A percentile compares a stretch with the other conserved stretches of the same genome.
phyloP scores from a whole-genome alignment of 2,797 vertebrate genomes.

The Columba guinea region DNA sequence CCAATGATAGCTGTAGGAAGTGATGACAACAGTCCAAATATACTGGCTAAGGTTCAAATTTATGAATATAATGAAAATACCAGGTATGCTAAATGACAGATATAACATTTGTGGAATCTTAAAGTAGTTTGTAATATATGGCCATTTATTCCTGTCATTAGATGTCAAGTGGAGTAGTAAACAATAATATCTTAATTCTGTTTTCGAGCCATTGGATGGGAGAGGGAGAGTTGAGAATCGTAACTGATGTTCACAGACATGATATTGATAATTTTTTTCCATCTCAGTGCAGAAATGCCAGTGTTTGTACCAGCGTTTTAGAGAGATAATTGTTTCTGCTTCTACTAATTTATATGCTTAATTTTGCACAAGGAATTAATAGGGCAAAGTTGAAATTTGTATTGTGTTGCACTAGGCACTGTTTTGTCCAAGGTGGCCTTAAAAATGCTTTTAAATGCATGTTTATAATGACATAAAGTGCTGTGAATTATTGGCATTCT shows the following conservation, averaged over 20 bases:
- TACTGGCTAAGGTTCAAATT: slow-evolving; percentile 95
- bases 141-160: background rate
- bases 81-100: slow-evolving; percentile 74
- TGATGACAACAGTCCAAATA: slow-evolving; percentile 90
- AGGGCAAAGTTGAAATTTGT: background rate
- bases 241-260: background rate
- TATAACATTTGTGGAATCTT: background rate
- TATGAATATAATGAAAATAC: slow-evolving; percentile 99
- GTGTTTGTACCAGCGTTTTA: background rate
- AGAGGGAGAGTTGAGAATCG: background rate
- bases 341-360: background rate
- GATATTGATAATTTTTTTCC: background rate
- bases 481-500: background rate
- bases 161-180: background rate
- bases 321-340: background rate
- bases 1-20: slow-evolving; percentile 99
- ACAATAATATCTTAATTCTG: background rate
- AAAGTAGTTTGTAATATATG: background rate
- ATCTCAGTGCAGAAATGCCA: background rate
- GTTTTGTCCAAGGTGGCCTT: background rate
- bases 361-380: background rate
- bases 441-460: background rate
- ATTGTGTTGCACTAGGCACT: background rate
- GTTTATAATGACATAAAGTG: background rate
- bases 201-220: background rate